Evolutionary conservation across 2,888 invertebrate genomes (phyloP).

Genomic region (Anaspis maculata): DNA sequence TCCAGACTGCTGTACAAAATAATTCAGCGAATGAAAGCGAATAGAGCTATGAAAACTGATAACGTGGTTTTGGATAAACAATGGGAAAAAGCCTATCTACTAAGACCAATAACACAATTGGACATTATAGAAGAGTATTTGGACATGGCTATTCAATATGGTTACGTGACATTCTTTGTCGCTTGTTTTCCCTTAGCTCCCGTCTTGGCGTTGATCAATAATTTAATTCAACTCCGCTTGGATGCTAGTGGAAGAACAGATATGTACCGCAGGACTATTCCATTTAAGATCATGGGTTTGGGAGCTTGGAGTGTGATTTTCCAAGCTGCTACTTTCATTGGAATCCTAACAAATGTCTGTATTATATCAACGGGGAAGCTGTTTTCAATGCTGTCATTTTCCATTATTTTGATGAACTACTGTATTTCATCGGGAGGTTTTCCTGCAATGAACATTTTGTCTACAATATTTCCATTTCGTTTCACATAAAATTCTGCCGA

Average conservation of each 20-base stretch:
- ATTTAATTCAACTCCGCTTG: constrained; percentile 49
- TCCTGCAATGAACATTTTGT: no score
- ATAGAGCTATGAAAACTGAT: no score
- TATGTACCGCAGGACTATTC: constrained; percentile 27
- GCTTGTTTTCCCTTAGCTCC: constrained; percentile 61
- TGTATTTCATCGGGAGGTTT: no score
- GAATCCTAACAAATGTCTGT: constrained; percentile 35
- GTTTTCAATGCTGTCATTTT: no score
- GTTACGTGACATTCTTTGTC: constrained; percentile 57
- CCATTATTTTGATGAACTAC: no score
- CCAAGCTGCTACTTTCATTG: constrained; percentile 29
- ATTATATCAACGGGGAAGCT: no score
- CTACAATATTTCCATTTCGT: no score
- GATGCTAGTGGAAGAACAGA: constrained; percentile 28
- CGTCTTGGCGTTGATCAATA: constrained; percentile 54
- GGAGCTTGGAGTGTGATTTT: constrained; percentile 34
- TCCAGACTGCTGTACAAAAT: no score
- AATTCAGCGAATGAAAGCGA: no score
- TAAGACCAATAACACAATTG: constrained; percentile 28
- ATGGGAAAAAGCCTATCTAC: constrained; percentile 38
- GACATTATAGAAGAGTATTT: constrained; percentile 33
- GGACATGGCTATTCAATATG: constrained; percentile 51
- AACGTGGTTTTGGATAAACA: no score
- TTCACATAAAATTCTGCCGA: no score
- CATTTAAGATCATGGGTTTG: constrained; percentile 21